phyloP scores from a whole-genome alignment of 2,113 vertebrate genomes.

The Solea solea region DNA sequence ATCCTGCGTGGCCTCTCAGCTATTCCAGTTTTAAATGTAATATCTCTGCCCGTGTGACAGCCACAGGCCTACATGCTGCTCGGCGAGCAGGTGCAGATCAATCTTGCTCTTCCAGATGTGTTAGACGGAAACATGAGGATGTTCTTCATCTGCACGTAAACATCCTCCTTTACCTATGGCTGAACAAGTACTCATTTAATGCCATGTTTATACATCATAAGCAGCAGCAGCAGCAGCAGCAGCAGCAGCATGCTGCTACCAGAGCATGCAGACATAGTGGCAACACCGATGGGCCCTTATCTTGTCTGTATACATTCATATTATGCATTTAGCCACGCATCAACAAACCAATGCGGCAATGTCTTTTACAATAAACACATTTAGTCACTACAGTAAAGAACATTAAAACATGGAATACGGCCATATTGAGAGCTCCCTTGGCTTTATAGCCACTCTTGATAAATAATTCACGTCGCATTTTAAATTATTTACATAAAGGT shows the following conservation, averaged over 20 bases:
- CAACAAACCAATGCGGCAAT: slow-evolving; percentile 36
- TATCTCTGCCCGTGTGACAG: slow-evolving; percentile 23
- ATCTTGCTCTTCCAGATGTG: slow-evolving; percentile 21
- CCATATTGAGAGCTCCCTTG: slow-evolving; percentile 41
- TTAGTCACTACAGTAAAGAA: slow-evolving; percentile 55
- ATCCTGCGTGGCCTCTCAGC: slow-evolving; percentile 52
- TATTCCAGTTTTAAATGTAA: slow-evolving; percentile 24
- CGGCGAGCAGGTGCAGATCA: slow-evolving; percentile 31
- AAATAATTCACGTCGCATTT: slow-evolving; percentile 72
- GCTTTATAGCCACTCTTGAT: slow-evolving; percentile 63
- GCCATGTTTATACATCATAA: slow-evolving; percentile 5
- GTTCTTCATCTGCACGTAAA: slow-evolving; percentile 10
- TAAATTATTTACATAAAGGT: slow-evolving; percentile 78
- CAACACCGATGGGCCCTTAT: slow-evolving; percentile 23
- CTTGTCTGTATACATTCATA: slow-evolving; percentile 31
- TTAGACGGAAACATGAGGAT: slow-evolving; percentile 7
- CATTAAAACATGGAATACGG: slow-evolving; percentile 48
- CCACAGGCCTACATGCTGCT: slow-evolving; percentile 36
- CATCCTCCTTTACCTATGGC: not conserved
- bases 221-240: not conserved
- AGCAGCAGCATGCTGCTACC: slow-evolving; percentile 11
- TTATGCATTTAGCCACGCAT: slow-evolving; percentile 39
- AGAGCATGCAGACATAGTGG: slow-evolving; percentile 49
- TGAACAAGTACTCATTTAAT: slow-evolving; percentile 10
- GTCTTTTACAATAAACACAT: slow-evolving; percentile 64